Evolutionary conservation across 2,113 vertebrate species (phyloP).

Genomic region (Rhynchopsitta pachyrhyncha): DNA sequence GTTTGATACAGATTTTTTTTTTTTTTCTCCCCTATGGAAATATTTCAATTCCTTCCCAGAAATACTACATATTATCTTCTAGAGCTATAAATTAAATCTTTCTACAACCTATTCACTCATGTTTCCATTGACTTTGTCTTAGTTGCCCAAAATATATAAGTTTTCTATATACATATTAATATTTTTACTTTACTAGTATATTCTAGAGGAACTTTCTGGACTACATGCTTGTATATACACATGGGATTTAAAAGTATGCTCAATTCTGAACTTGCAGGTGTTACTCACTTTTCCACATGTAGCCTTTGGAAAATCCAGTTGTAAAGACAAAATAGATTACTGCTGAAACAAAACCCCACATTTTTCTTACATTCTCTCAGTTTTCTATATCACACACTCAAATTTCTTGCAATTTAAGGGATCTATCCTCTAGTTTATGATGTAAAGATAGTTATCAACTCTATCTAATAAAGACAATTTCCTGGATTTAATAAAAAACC

Average conservation of each 20-base stretch:
- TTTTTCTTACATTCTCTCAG: neutral
- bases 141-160: neutral
- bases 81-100: neutral
- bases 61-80: neutral
- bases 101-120: fast-evolving
- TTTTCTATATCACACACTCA: neutral
- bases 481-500: neutral
- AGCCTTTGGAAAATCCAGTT: neutral
- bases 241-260: neutral
- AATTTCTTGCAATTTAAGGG: neutral
- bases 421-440: neutral
- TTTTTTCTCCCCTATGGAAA: neutral
- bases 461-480: neutral
- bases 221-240: neutral
- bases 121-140: neutral
- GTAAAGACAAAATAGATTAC: neutral
- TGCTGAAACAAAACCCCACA: neutral
- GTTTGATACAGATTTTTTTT: neutral
- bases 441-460: neutral
- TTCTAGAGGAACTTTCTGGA: neutral
- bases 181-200: neutral
- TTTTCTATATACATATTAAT: neutral
- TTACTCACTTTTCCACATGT: neutral
- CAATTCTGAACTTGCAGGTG: neutral
- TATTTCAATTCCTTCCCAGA: neutral